Evolutionary conservation across 2,797 vertebrate genomes (phyloP).

Genomic region (Crenuchus spilurus): DNA sequence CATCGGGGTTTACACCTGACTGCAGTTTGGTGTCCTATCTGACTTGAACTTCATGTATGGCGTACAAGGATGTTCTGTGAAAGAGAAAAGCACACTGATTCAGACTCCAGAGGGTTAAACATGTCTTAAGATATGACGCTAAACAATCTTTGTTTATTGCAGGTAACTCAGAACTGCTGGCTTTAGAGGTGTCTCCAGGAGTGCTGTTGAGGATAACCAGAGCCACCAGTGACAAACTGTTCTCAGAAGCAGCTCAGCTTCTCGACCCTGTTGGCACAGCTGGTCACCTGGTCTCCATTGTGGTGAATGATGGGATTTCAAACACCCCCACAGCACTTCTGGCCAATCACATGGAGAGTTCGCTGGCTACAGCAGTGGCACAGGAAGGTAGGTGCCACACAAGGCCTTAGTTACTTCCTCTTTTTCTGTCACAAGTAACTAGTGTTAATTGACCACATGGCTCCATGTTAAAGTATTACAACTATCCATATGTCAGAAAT

Average conservation of each 20-base stretch:
- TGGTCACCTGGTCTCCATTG: conserved; percentile 80
- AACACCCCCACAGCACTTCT: conserved; percentile 77
- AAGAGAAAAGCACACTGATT: too few relatives aligned
- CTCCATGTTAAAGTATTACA: neutral
- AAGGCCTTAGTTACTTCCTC: neutral
- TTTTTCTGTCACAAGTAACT: neutral
- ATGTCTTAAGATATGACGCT: too few relatives aligned
- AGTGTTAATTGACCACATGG: neutral
- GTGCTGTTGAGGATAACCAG: conserved; percentile 75
- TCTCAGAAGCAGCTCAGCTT: conserved; percentile 61
- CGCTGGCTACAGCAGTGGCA: conserved; percentile 72
- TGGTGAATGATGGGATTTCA: conserved; percentile 72
- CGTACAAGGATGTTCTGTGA: too few relatives aligned
- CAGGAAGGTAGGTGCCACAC: conserved; percentile 67
- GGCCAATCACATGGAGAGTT: conserved; percentile 80
- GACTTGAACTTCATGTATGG: too few relatives aligned
- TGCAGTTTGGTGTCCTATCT: too few relatives aligned
- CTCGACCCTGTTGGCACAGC: conserved; percentile 74
- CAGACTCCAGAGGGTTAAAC: too few relatives aligned
- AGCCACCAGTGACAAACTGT: conserved; percentile 72
- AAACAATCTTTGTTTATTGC: neutral
- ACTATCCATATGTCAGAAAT: too few relatives aligned
- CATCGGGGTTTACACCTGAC: too few relatives aligned
- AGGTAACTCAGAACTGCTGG: conserved; percentile 73
- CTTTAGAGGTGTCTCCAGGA: conserved; percentile 75